A percentile compares a stretch with the other conserved stretches of the same genome.
phyloP scores from a whole-genome alignment of 2,888 invertebrate species.

The Tinea semifulvella region DNA sequence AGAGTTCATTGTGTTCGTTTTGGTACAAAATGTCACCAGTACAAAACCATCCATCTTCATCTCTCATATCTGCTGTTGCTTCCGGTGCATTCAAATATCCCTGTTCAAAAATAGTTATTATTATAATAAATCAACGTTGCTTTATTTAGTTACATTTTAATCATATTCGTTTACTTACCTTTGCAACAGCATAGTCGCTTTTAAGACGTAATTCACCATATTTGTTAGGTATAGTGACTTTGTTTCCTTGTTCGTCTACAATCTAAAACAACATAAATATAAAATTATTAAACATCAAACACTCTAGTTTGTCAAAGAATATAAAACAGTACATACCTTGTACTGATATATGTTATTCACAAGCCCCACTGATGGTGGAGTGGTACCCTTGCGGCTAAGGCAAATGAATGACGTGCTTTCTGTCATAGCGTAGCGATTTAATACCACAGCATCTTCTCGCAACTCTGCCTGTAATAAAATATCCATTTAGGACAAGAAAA shows the following conservation, averaged over 20 bases:
- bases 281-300: too few relatives aligned
- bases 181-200: background rate
- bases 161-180: background rate
- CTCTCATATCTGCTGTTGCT: background rate
- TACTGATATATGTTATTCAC: background rate
- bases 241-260: background rate
- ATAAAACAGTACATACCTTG: background rate
- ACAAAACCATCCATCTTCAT: background rate
- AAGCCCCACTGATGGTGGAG: background rate
- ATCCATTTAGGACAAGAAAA: too few relatives aligned
- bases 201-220: background rate
- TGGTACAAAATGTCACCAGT: background rate
- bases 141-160: background rate
- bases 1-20: background rate
- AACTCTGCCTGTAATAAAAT: background rate
- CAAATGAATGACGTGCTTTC: background rate
- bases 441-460: background rate
- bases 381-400: background rate
- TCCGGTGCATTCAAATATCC: background rate
- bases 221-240: background rate
- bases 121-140: too few relatives aligned
- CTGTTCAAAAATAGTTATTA: too few relatives aligned
- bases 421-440: background rate
- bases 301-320: too few relatives aligned
- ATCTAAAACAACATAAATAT: background rate